phyloP scores from a whole-genome alignment of 2,888 invertebrate genomes.

The Alsophila aescularia region DNA sequence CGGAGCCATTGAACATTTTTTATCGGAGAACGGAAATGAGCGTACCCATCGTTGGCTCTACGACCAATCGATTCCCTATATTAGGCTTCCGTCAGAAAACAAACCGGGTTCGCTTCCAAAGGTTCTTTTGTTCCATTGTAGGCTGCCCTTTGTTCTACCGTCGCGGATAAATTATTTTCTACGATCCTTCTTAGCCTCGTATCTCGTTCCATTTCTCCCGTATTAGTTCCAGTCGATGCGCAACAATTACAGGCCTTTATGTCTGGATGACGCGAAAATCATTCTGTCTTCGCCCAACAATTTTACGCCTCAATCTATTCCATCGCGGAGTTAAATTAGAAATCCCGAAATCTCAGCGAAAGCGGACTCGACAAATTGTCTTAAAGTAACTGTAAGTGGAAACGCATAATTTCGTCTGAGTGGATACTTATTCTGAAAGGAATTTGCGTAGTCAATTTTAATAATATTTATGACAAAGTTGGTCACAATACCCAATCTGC shows the following conservation, averaged over 20 bases:
- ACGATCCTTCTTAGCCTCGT: conserved; percentile 77
- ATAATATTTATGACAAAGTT: conserved; percentile 19
- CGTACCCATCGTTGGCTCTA: conserved; percentile 62
- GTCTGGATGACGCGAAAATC: conserved; percentile 82
- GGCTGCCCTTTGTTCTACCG: conserved; percentile 77
- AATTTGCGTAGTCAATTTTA: conserved; percentile 17
- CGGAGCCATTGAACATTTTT: conserved; percentile 44
- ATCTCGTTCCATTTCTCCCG: conserved; percentile 82
- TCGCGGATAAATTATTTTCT: conserved; percentile 82
- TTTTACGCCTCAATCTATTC: conserved; percentile 76
- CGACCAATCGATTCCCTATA: conserved; percentile 78
- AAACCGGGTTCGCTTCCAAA: conserved; percentile 68
- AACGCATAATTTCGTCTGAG: conserved; percentile 27
- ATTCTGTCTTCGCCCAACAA: conserved; percentile 73
- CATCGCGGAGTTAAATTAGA: conserved; percentile 70
- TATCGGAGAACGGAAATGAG: conserved; percentile 60
- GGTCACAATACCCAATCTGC: conserved; percentile 10
- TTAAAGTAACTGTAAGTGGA: conserved; percentile 26
- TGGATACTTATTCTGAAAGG: conserved; percentile 14
- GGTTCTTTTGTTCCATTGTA: conserved; percentile 79
- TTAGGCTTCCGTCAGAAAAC: conserved; percentile 79
- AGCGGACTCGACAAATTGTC: conserved; percentile 45
- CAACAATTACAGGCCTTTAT: conserved; percentile 82
- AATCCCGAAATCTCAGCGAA: conserved; percentile 54
- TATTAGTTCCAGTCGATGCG: conserved; percentile 83